These are phyloP conservation scores for Dryobotodes eremita DNA, from an alignment of 2,888 invertebrate genomes.

Conservation along the genomic window DNA sequence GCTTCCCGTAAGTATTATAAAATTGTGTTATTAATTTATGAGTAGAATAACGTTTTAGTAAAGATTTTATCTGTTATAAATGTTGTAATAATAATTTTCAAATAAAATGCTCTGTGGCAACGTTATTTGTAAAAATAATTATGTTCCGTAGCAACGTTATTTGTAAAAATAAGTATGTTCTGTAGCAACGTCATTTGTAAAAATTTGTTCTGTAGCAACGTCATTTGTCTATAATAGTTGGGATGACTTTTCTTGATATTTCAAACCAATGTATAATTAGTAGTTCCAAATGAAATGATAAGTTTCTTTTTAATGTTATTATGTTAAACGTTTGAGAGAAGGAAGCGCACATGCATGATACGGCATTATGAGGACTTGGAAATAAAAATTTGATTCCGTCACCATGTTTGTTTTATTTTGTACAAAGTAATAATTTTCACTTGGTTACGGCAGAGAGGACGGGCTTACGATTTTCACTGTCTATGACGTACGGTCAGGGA, in stretches of 20 bases:
- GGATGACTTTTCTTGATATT: conserved; percentile 35
- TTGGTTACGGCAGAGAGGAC: not conserved
- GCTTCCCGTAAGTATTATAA: conserved; percentile 84
- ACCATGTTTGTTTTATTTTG: conserved; percentile 61
- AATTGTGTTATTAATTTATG: conserved; percentile 88
- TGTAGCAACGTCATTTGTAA: conserved; percentile 29
- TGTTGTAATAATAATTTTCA: conserved; percentile 73
- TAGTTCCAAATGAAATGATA: conserved; percentile 54
- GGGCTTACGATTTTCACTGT: not conserved
- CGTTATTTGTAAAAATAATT: not conserved
- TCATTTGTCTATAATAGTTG: conserved; percentile 42
- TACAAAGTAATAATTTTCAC: not conserved
- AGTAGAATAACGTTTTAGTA: conserved; percentile 80
- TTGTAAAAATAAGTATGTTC: conserved; percentile 45
- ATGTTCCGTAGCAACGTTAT: conserved; percentile 9
- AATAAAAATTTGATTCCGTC: conserved; percentile 75
- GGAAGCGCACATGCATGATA: conserved; percentile 71
- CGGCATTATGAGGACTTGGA: conserved; percentile 69
- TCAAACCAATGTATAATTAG: conserved; percentile 55
- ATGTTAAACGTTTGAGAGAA: conserved; percentile 67
- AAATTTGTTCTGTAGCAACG: not conserved
- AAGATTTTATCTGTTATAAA: conserved; percentile 73
- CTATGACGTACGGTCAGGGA: not conserved
- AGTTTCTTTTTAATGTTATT: conserved; percentile 62
- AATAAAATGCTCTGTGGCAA: conserved; percentile 45